phyloP scores from a whole-genome alignment of 2,113 vertebrate species.

The Carassius carassius region DNA sequence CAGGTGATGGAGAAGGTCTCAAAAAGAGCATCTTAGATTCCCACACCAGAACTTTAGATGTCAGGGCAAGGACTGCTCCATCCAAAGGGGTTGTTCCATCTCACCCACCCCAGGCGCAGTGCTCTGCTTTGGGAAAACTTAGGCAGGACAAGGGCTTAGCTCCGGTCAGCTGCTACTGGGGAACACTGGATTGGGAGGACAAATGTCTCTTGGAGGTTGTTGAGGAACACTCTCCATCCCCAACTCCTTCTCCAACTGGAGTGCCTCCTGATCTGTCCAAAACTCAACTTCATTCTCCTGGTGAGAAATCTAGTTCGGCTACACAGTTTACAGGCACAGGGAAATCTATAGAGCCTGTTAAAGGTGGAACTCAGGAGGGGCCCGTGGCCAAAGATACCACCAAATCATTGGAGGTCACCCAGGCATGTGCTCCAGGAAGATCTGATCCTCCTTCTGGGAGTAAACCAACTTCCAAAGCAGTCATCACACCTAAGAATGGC shows the following conservation, averaged over 20 bases:
- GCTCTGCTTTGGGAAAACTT: slow-evolving; percentile 71
- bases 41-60: slow-evolving; percentile 70
- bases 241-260: slow-evolving; percentile 75
- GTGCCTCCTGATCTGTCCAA: slow-evolving; percentile 74
- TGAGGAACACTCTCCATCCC: slow-evolving; percentile 83
- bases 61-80: slow-evolving; percentile 68
- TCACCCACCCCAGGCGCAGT: slow-evolving; percentile 69
- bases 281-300: slow-evolving; percentile 72
- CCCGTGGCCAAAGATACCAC: slow-evolving; percentile 68
- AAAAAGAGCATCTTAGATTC: slow-evolving; percentile 63
- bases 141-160: slow-evolving; percentile 67
- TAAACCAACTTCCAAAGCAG: slow-evolving; percentile 50
- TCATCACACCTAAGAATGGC: slow-evolving; percentile 56
- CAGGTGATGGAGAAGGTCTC: slow-evolving; percentile 62
- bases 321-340: slow-evolving; percentile 74
- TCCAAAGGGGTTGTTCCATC: slow-evolving; percentile 66
- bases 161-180: slow-evolving; percentile 77
- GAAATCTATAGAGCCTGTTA: slow-evolving; percentile 68
- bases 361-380: slow-evolving; percentile 70
- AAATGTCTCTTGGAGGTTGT: slow-evolving; percentile 85
- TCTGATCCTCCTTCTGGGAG: slow-evolving; percentile 60
- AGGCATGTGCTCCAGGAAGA: slow-evolving; percentile 62
- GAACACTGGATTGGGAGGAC: slow-evolving; percentile 80
- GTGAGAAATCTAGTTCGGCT: slow-evolving; percentile 73
- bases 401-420: slow-evolving; percentile 68